A percentile compares a stretch with the other conserved stretches of the same genome.
Evolutionary conservation across 1,140 invertebrate genomes (phyloP).

Genomic region (Thaumetopoea pityocampa): DNA sequence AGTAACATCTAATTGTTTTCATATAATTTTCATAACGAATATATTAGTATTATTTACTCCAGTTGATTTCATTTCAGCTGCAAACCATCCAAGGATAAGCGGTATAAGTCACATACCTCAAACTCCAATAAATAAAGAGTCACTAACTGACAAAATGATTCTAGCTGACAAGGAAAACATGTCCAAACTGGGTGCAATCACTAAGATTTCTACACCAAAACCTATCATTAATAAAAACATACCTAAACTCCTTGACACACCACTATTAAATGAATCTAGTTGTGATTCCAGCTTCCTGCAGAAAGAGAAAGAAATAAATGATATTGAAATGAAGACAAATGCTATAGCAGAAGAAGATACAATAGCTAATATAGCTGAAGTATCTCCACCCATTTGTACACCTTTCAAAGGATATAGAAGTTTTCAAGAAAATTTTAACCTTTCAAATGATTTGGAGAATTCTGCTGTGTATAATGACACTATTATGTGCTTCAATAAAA

Average conservation of each 20-base stretch:
- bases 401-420: slow-evolving; percentile 57
- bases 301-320: slow-evolving; percentile 56
- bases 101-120: slow-evolving; percentile 51
- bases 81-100: slow-evolving; percentile 47
- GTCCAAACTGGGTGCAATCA: slow-evolving; percentile 8
- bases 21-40: slow-evolving; percentile 4
- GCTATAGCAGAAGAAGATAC: slow-evolving; percentile 32
- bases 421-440: slow-evolving; percentile 51
- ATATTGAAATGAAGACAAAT: slow-evolving; percentile 37
- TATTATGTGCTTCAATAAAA: slow-evolving; percentile 56
- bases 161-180: slow-evolving; percentile 48
- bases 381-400: slow-evolving; percentile 47
- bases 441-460: slow-evolving; percentile 38
- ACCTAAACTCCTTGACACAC: slow-evolving; percentile 30
- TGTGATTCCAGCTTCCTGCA: slow-evolving; percentile 56
- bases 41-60: slow-evolving; percentile 3
- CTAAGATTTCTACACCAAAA: not conserved
- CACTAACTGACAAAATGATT: slow-evolving; percentile 26
- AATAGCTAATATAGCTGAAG: slow-evolving; percentile 43
- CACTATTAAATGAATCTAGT: slow-evolving; percentile 47
- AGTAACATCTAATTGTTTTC: not conserved
- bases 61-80: slow-evolving; percentile 30
- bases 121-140: slow-evolving; percentile 39
- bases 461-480: slow-evolving; percentile 39
- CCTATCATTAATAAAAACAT: slow-evolving; percentile 1